Percentiles rank a stretch among this genome's conserved stretches.
Conservation (phyloP, 1,140 invertebrate species). For the Apis florea region DNA sequence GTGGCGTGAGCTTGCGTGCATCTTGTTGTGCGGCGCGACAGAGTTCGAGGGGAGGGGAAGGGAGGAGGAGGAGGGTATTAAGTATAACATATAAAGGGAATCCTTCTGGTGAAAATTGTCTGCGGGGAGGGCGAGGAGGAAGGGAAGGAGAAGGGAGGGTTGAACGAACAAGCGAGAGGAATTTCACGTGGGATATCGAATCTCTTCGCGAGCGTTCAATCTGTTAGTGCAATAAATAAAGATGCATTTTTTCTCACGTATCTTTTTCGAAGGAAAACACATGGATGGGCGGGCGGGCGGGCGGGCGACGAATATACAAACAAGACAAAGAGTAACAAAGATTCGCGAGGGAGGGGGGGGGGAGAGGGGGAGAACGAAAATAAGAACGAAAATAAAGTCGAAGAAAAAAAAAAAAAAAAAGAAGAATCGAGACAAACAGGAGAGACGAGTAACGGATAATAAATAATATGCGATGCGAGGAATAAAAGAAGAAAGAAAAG, state of each 20-base stretch:
- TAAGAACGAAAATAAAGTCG: not conserved
- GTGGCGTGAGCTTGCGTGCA: constrained; percentile 23
- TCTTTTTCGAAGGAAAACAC: not conserved
- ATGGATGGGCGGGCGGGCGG: not conserved
- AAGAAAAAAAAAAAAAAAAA: too few species aligned
- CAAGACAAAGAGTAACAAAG: not conserved
- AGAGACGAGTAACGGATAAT: not conserved
- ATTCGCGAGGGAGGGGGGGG: too few species aligned
- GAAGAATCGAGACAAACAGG: not conserved
- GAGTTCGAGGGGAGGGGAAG: not conserved
- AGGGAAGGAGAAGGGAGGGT: too few species aligned
- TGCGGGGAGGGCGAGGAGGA: too few species aligned
- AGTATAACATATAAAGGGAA: too few species aligned
- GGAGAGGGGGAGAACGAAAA: not conserved
- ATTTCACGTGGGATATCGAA: constrained; percentile 14
- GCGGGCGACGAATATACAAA: not conserved
- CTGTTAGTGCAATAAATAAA: constrained; percentile 67
- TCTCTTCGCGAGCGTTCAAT: constrained; percentile 48
- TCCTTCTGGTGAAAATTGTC: constrained; percentile 5
- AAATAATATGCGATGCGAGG: too few species aligned
- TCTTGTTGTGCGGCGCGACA: constrained; percentile 36
- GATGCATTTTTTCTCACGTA: constrained; percentile 52
- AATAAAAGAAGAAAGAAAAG: not conserved
- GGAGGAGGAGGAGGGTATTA: too few species aligned
- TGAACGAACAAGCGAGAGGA: constrained; percentile 1